Evolutionary conservation across 2,888 invertebrate genomes (phyloP).

Genomic region (Celastrina argiolus): DNA sequence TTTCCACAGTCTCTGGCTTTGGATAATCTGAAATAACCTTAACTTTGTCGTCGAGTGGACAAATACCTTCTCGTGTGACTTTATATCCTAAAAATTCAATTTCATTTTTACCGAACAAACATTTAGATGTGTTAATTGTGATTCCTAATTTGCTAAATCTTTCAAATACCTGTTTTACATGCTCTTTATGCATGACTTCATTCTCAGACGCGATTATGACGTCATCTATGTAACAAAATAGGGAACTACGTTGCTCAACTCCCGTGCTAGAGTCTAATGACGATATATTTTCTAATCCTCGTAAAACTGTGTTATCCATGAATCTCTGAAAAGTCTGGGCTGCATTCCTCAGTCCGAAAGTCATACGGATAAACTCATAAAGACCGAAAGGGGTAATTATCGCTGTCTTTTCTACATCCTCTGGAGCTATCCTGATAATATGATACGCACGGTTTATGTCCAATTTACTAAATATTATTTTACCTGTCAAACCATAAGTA

Average conservation of each 20-base stretch:
- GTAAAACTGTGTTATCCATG: constrained; percentile 32
- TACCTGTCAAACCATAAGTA: constrained; percentile 26
- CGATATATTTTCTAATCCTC: constrained; percentile 28
- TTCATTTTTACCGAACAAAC: background rate
- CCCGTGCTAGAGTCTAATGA: background rate
- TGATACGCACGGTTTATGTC: too few relatives aligned
- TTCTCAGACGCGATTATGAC: background rate
- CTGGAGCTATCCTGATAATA: too few relatives aligned
- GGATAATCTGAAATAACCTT: constrained; percentile 28
- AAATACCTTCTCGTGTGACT: constrained; percentile 24
- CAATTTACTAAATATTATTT: too few relatives aligned
- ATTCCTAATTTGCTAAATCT: background rate
- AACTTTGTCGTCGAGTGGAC: constrained; percentile 20
- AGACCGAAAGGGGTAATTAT: too few relatives aligned
- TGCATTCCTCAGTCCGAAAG: constrained; percentile 35
- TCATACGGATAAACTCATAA: too few relatives aligned
- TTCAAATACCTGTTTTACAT: background rate
- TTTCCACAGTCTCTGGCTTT: constrained; percentile 29
- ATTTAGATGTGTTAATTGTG: background rate
- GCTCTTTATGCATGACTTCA: background rate
- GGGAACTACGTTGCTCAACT: background rate
- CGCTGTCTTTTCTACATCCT: constrained; percentile 30
- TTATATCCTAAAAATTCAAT: constrained; percentile 37
- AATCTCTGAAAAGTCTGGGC: constrained; percentile 43
- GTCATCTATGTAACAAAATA: background rate